A percentile compares a stretch with the other conserved stretches of the same genome.
Conservation (phyloP, 1,140 invertebrate genomes). For the Tetranychus cinnabarinus region DNA sequence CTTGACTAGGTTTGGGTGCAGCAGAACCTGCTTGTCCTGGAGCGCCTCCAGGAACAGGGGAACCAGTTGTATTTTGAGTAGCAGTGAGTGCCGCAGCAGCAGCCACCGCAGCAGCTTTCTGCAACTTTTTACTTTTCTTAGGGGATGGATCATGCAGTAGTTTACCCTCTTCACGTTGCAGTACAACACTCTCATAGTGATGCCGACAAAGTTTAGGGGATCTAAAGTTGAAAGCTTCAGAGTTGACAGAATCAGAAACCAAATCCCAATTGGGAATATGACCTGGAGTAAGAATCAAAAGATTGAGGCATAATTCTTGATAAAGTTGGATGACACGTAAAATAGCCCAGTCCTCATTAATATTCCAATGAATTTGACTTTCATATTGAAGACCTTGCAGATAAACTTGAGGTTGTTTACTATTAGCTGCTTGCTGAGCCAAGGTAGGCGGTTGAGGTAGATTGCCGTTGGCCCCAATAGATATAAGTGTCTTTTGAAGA, state of each 20-base stretch:
- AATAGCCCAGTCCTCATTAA: slow-evolving; percentile 67
- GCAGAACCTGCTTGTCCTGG: not conserved
- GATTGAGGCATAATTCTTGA: slow-evolving; percentile 53
- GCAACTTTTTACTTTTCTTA: not conserved
- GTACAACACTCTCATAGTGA: slow-evolving; percentile 48
- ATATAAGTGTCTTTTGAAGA: slow-evolving; percentile 1
- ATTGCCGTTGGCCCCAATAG: slow-evolving; percentile 2
- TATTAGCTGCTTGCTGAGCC: slow-evolving; percentile 23
- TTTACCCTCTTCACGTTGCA: slow-evolving; percentile 66
- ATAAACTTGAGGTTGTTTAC: slow-evolving; percentile 11
- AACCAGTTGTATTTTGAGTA: not conserved
- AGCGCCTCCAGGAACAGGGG: not conserved
- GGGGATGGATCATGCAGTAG: slow-evolving; percentile 30
- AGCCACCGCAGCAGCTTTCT: not conserved
- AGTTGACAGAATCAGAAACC: slow-evolving; percentile 70
- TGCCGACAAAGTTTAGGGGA: slow-evolving; percentile 67
- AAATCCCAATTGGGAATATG: slow-evolving; percentile 86
- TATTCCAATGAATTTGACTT: slow-evolving; percentile 42
- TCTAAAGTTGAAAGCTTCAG: slow-evolving; percentile 43
- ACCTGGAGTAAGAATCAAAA: slow-evolving; percentile 47
- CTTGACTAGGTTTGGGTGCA: not conserved
- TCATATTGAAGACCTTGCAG: slow-evolving; percentile 12
- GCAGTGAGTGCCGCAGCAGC: not conserved
- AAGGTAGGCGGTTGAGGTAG: slow-evolving; percentile 21
- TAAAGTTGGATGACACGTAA: slow-evolving; percentile 51